Percentiles rank a stretch among this genome's conserved stretches.
Conservation (phyloP, 37 sponge, comb jelly and placozoan species). For the Crambe crambe region DNA sequence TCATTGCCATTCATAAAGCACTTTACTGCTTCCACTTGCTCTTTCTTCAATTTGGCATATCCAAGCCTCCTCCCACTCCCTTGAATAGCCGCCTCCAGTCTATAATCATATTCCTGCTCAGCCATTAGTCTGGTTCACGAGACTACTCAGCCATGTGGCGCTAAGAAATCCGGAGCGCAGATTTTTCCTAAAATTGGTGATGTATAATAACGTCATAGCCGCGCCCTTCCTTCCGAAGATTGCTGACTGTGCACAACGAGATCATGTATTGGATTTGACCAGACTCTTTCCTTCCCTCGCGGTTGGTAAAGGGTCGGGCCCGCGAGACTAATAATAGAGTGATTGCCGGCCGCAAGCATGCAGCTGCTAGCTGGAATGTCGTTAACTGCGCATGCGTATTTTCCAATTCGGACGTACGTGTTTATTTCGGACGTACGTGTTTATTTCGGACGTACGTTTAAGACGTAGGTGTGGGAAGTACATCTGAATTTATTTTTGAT, state of each 20-base stretch:
- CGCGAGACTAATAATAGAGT: no score
- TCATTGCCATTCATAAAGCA: background rate
- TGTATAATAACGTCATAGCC: background rate
- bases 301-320: no score
- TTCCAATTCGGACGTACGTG: no score
- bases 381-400: no score
- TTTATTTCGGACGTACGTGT: no score
- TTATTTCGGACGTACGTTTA: no score
- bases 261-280: background rate
- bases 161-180: background rate
- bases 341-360: no score
- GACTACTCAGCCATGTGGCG: background rate
- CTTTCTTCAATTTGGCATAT: background rate
- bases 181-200: background rate
- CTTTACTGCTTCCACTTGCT: constrained; percentile 7
- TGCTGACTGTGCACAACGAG: background rate
- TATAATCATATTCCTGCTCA: no score
- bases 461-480: no score
- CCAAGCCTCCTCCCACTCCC: constrained; percentile 9
- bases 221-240: background rate
- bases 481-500: no score
- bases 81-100: background rate
- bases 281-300: background rate
- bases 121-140: background rate
- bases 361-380: no score